Conservation (phyloP, 2,888 invertebrate genomes). For the Apoda limacodes region DNA sequence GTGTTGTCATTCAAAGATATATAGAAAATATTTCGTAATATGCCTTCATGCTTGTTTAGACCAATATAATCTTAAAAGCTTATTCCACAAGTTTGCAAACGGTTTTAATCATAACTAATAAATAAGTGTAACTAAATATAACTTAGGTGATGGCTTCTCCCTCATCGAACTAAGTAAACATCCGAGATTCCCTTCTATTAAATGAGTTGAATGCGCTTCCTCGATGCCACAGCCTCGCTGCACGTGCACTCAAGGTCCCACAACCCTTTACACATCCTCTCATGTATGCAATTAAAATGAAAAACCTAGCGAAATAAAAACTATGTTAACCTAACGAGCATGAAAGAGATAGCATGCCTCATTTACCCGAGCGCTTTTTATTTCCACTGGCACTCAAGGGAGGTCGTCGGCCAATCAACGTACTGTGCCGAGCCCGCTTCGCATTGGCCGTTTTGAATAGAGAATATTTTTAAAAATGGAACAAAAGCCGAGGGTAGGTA, state of each 20-base stretch:
- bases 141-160: too few relatives aligned
- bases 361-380: conserved; percentile 66
- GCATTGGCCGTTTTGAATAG: conserved; percentile 66
- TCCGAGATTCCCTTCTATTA: conserved; percentile 48
- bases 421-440: conserved; percentile 52
- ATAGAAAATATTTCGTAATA: too few relatives aligned
- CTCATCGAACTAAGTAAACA: conserved; percentile 33
- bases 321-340: conserved; percentile 29
- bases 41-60: too few relatives aligned
- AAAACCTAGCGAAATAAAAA: conserved; percentile 47
- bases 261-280: conserved; percentile 66
- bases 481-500: conserved; percentile 65
- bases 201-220: conserved; percentile 56
- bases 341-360: conserved; percentile 52
- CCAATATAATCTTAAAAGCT: too few relatives aligned
- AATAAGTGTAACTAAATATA: too few relatives aligned
- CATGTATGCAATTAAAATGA: conserved; percentile 66
- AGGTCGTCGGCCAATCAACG: conserved; percentile 69
- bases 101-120: too few relatives aligned
- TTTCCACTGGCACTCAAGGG: conserved; percentile 58
- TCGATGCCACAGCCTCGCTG: conserved; percentile 36
- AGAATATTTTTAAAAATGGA: conserved; percentile 57
- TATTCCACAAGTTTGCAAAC: too few relatives aligned
- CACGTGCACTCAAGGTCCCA: conserved; percentile 66
- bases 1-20: too few relatives aligned